Evolutionary conservation across 1,140 invertebrate genomes (phyloP).

Genomic region (Temnothorax curvispinosus): DNA sequence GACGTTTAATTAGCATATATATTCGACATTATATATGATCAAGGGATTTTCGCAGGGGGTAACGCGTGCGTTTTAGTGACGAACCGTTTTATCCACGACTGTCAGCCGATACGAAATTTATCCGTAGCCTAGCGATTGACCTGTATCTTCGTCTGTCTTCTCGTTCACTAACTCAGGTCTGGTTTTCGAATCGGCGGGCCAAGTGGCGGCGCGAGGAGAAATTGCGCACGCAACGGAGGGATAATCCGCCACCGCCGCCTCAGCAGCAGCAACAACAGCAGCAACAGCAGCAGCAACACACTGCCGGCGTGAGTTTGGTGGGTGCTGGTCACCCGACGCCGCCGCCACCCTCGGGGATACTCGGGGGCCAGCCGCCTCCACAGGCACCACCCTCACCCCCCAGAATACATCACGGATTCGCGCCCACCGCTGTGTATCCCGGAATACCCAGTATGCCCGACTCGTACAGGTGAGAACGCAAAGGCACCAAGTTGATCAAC

Average conservation of each 20-base stretch:
- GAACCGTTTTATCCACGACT: slow-evolving; percentile 41
- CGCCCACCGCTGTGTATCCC: slow-evolving; percentile 83
- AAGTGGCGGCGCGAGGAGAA: slow-evolving; percentile 99
- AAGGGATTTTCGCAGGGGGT: not conserved
- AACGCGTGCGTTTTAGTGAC: not conserved
- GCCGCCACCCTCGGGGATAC: slow-evolving; percentile 81
- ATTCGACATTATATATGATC: not conserved
- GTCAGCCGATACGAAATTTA: slow-evolving; percentile 39
- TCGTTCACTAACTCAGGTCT: slow-evolving; percentile 91
- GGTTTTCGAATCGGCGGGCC: slow-evolving; percentile 99
- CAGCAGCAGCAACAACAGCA: slow-evolving; percentile 82
- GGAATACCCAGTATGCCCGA: slow-evolving; percentile 87
- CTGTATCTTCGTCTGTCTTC: slow-evolving; percentile 82
- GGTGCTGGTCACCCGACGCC: slow-evolving; percentile 86
- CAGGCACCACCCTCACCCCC: slow-evolving; percentile 83
- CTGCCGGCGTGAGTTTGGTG: slow-evolving; percentile 83
- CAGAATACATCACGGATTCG: slow-evolving; percentile 84
- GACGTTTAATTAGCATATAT: not conserved
- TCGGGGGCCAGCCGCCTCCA: slow-evolving; percentile 80
- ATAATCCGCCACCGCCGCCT: slow-evolving; percentile 81
- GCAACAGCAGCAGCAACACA: slow-evolving; percentile 81
- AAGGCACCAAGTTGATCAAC: not conserved
- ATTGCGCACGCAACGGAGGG: slow-evolving; percentile 93
- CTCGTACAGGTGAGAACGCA: slow-evolving; percentile 87
- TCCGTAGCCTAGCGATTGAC: slow-evolving; percentile 79